Evolutionary conservation across 2,888 invertebrate genomes (phyloP).

Genomic region (Sepioteuthis lessoniana): DNA sequence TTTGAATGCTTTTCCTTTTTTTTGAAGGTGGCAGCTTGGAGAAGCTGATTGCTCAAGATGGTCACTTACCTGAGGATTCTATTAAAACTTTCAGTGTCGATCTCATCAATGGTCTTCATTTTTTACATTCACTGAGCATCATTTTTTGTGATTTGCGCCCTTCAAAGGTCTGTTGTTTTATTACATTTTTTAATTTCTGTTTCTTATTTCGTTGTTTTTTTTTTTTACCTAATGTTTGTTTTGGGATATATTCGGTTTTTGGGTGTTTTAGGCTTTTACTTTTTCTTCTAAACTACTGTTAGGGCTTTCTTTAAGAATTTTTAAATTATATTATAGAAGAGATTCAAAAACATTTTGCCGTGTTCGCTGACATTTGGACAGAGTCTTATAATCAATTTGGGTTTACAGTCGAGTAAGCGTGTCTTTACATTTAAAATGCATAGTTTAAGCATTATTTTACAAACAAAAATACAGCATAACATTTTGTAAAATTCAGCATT

Average conservation of each 20-base stretch:
- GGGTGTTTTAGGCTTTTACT: no score
- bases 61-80: slow-evolving; percentile 73
- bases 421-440: no score
- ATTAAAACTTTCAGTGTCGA: slow-evolving; percentile 72
- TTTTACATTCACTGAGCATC: slow-evolving; percentile 74
- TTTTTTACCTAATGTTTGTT: neutral
- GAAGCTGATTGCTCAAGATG: slow-evolving; percentile 72
- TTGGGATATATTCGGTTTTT: neutral
- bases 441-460: no score
- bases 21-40: slow-evolving; percentile 68
- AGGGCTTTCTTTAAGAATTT: no score
- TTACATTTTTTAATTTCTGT: neutral
- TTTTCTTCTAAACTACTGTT: no score
- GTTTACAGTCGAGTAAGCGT: no score
- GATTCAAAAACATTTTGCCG: no score
- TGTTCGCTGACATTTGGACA: no score
- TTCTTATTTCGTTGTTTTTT: neutral
- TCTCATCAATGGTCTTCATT: slow-evolving; percentile 73
- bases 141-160: slow-evolving; percentile 75
- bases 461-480: no score
- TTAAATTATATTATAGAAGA: no score
- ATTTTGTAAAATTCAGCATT: no score
- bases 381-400: no score
- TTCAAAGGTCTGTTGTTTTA: slow-evolving; percentile 68
- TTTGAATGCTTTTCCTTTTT: neutral